phyloP scores from a whole-genome alignment of 2,113 vertebrate genomes.

The Colius striatus region DNA sequence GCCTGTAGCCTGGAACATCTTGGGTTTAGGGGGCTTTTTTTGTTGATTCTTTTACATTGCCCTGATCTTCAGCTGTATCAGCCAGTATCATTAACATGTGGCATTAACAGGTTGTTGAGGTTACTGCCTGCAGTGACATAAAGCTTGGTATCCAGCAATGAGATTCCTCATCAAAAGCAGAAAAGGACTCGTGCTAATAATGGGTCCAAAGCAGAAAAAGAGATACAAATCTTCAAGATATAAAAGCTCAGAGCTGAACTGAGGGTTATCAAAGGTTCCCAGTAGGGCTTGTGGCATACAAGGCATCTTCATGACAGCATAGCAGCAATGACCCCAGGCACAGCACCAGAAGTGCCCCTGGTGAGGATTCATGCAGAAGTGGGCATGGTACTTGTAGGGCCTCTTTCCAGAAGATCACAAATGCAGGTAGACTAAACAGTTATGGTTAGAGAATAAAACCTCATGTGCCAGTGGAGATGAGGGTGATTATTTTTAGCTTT shows the following conservation, averaged over 20 bases:
- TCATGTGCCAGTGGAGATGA: conserved; percentile 1
- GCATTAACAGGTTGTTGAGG: accelerated
- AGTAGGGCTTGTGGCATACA: neutral
- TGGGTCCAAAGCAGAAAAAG: neutral
- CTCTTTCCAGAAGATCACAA: neutral
- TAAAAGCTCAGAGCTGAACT: neutral
- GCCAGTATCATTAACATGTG: neutral
- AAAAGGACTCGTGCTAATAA: neutral
- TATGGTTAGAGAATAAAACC: neutral
- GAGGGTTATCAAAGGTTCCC: neutral
- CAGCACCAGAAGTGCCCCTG: neutral
- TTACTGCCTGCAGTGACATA: neutral
- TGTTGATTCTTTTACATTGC: neutral
- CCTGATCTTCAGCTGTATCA: neutral
- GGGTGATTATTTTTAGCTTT: conserved; percentile 53
- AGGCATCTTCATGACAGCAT: accelerated
- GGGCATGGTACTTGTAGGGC: neutral
- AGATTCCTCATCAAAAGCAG: neutral
- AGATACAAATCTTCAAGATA: neutral
- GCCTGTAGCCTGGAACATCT: neutral
- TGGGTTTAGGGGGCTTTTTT: accelerated
- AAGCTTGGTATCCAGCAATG: neutral
- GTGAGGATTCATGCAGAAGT: neutral
- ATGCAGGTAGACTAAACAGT: neutral
- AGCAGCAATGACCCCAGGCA: neutral